Evolutionary conservation across 2,797 vertebrate species (phyloP), one percentile per base, ranked within the genome.

Genomic region (Margarornis squamiger): DNA sequence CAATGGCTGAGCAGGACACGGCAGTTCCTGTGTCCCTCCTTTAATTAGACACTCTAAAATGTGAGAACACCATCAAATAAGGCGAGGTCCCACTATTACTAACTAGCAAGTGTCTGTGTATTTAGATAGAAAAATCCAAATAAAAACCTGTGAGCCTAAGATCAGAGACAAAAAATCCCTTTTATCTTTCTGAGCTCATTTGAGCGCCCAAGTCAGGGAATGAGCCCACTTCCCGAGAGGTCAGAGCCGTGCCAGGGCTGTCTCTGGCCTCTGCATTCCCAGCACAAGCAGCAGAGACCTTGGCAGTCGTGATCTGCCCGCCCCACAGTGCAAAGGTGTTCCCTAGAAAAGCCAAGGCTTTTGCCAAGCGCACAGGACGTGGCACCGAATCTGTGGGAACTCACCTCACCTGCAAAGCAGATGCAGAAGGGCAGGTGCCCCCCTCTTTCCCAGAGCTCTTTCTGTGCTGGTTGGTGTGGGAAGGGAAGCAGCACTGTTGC

Each of bases 1-100:
- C 84, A 86, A 9, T 66, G 80, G 51, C 81, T 82, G 80, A 94
- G 83, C 51, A 51, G 70, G 68, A 74, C 88, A 48, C 7, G 34
- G 51, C 74, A 51, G 66, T 10, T 95, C 43, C 38, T 80, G n/a
- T 9, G n/a, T 76, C 52, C 73, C 15, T 92, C 52, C 71, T 95
- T 95, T 96, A 96, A 96, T 96, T 91, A 97, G 95, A 48, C 74
- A 74, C 91, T 85, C 93, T 30, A 67, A 87, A 91, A 97, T 83
- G 88, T 91, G 95, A 91, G 86, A 94, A 85, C 43, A 67, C 58
- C 91, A 95, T 92, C 80, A 95, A 83, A 87, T 66, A 88, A 93
- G 86, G 92, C 89, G 82, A 95, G 83, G 73, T 66, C 55, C 81
- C 59, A 51, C 89, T 93, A 91, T 95, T 94, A 94, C 95, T 90